Evolutionary conservation across 1,140 invertebrate genomes (phyloP), one percentile per base, ranked within the genome.

Genomic region (Zaprionus taronus): DNA sequence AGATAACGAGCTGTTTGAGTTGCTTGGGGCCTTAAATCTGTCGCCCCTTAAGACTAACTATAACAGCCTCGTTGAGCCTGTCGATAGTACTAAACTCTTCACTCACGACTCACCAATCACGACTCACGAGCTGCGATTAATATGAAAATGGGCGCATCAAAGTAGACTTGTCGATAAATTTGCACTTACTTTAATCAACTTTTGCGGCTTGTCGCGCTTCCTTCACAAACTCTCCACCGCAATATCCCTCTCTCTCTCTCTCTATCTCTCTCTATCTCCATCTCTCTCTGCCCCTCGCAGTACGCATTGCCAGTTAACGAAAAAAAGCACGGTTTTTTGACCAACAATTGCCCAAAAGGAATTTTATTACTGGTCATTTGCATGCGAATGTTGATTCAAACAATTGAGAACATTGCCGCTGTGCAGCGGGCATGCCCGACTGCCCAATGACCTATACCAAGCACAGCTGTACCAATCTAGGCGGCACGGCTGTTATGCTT

Each of bases 241-340:
- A 17, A 5, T n/a, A 14, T 57, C n/a, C 14, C 26, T 20, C 24
- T 7, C 60, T 61, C 26, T 22, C 20, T 11, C 12, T 51, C 0
- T 11, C 49, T 51, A 20, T 24, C 20, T 53, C 20, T 12, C 4
- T 2, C 22, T 26, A 7, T 41, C 15, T n/a, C 2, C 15, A 6
- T 3, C 2, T 47, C n/a, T 11, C 31, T 34, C 31, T 34, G 26
- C 6, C 38, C 0, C 38, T 44, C 2, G 6, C 38, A 17, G 0
- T n/a, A 15, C 15, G 5, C 15, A 6, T 5, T n/a, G 5, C 2
- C 38, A 41, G 38, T n/a, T 20, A 51, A 51, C 51, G 24, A 53
- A 24, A 53, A 53, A 53, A 53, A 53, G 53, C 55, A 28, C 34
- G 62, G 7, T 47, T 17, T 47, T 47, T 47, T 47, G 41, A 47